phyloP scores from a whole-genome alignment of 2,797 vertebrate genomes.

The Anguilla marmorata region DNA sequence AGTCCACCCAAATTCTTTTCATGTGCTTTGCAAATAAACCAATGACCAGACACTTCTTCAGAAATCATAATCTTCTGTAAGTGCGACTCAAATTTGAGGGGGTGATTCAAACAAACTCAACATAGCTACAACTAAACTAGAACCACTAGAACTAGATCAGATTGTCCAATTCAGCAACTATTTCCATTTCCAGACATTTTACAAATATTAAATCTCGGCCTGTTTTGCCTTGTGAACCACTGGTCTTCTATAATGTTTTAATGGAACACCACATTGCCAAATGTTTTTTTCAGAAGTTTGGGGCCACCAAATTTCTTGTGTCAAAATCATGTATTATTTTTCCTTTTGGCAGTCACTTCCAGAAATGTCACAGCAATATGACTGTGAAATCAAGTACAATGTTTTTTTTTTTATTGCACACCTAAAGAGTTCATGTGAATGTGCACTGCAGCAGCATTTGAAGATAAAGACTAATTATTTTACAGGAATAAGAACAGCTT shows the following conservation, averaged over 20 bases:
- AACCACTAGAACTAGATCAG: background rate
- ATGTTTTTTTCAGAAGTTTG: background rate
- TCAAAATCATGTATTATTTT: background rate
- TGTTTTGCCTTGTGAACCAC: background rate
- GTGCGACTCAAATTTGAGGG: background rate
- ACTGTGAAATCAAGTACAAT: background rate
- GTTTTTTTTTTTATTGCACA: background rate
- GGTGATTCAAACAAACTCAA: background rate
- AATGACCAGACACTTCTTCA: background rate
- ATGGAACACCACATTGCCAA: background rate
- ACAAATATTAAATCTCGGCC: background rate
- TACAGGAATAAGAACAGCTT: background rate
- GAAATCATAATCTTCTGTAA: background rate
- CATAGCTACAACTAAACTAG: background rate
- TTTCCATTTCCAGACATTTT: background rate
- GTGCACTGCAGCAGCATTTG: background rate
- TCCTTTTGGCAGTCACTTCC: background rate
- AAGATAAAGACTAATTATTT: background rate
- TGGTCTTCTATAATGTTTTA: background rate
- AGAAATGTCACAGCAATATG: background rate
- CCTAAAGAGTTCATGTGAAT: background rate
- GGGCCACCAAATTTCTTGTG: background rate
- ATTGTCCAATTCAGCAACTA: background rate
- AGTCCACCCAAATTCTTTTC: background rate
- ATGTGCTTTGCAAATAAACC: background rate